Evolutionary conservation across 2,888 invertebrate species (phyloP).

Genomic region (Syrphus vitripennis): DNA sequence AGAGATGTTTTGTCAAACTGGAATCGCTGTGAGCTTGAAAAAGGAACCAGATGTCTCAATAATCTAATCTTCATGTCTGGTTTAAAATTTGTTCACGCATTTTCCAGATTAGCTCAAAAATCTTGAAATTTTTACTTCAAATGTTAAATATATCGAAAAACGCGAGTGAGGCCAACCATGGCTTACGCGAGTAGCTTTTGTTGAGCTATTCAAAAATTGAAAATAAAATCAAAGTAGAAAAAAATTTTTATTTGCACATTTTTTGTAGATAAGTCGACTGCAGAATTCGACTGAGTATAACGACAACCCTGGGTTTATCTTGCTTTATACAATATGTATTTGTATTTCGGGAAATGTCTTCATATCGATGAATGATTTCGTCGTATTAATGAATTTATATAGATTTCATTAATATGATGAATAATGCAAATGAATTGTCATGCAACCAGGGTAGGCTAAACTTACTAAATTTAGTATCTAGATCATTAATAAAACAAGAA

Average conservation of each 20-base stretch:
- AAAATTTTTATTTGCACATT: background rate
- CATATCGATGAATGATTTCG: constrained; percentile 4
- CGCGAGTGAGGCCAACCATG: background rate
- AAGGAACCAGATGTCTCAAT: background rate
- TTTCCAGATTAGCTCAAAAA: background rate
- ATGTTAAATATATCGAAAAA: background rate
- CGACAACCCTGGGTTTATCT: background rate
- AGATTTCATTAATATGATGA: constrained; percentile 8
- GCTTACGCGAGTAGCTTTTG: background rate
- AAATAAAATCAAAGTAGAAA: background rate
- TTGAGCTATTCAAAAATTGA: background rate
- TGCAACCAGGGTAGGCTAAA: background rate
- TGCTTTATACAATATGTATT: background rate
- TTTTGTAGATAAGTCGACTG: background rate
- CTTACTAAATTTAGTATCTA: background rate
- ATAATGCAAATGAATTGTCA: background rate
- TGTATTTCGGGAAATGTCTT: background rate
- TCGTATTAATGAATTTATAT: constrained; percentile 3
- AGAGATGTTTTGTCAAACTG: background rate
- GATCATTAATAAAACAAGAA: background rate
- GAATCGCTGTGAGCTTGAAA: too few species aligned
- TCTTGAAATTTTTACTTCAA: background rate
- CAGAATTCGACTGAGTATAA: background rate
- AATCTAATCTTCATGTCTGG: background rate
- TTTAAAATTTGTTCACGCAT: background rate